Evolutionary conservation across 1,140 invertebrate genomes (phyloP).

Genomic region (Hirudo medicinalis): DNA sequence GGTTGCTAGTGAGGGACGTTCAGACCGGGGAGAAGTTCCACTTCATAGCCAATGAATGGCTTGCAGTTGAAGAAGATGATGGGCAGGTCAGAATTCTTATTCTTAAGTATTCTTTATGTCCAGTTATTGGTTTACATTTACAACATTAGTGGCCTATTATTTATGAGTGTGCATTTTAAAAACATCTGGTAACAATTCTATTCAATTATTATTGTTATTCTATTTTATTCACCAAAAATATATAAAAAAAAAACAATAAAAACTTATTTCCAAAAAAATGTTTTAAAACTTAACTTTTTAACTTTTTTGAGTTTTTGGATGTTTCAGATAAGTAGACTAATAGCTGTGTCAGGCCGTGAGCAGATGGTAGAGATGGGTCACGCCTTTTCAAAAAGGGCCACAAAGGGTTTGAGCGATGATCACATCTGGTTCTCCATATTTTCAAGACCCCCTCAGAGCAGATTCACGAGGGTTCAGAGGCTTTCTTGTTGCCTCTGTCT

Average conservation of each 20-base stretch:
- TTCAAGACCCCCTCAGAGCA: slow-evolving; percentile 43
- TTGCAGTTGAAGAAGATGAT: slow-evolving; percentile 49
- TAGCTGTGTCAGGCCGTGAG: slow-evolving; percentile 45
- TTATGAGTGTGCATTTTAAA: too few relatives aligned
- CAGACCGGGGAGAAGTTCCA: slow-evolving; percentile 45
- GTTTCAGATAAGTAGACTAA: slow-evolving; percentile 44
- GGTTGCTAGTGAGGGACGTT: slow-evolving; percentile 45
- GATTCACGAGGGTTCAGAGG: slow-evolving; percentile 37
- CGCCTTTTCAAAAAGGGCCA: slow-evolving; percentile 41
- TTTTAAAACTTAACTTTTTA: too few relatives aligned
- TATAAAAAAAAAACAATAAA: too few relatives aligned
- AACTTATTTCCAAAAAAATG: too few relatives aligned
- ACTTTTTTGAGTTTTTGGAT: too few relatives aligned
- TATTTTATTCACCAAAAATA: too few relatives aligned
- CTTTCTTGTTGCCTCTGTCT: slow-evolving; percentile 47
- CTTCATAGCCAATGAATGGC: slow-evolving; percentile 47
- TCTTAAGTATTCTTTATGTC: neutral
- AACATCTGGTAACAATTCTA: too few relatives aligned
- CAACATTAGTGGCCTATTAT: neutral
- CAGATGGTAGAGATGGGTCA: slow-evolving; percentile 44
- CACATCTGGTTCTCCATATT: slow-evolving; percentile 51
- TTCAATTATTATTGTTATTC: too few relatives aligned
- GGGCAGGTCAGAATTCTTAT: slow-evolving; percentile 38
- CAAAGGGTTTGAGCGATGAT: slow-evolving; percentile 45
- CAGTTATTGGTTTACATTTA: neutral